Evolutionary conservation across 1,140 invertebrate species (phyloP).

Genomic region (Microplitis mediator): DNA sequence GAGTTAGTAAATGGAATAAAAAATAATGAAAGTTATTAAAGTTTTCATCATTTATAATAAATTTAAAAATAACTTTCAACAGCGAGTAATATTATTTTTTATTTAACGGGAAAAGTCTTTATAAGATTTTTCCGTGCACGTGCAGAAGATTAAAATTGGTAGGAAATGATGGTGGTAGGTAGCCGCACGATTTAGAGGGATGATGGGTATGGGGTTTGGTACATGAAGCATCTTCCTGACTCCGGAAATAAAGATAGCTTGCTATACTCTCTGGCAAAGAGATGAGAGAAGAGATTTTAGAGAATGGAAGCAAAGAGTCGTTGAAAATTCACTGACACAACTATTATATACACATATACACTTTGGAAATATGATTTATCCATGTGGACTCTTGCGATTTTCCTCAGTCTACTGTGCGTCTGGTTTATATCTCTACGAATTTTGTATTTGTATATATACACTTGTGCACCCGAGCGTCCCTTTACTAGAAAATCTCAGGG

Average conservation of each 20-base stretch:
- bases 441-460: neutral
- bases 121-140: constrained; percentile 28
- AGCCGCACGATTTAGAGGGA: neutral
- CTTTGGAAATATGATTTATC: constrained; percentile 18
- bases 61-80: too few relatives aligned
- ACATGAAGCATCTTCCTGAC: constrained; percentile 3
- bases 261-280: neutral
- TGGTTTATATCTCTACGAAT: neutral
- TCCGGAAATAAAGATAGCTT: constrained; percentile 44
- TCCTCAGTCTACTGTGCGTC: neutral
- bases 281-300: neutral
- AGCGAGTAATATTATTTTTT: neutral
- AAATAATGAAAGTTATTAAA: too few relatives aligned
- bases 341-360: neutral
- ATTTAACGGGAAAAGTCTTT: neutral
- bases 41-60: too few relatives aligned
- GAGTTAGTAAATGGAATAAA: too few relatives aligned
- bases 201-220: neutral
- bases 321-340: neutral
- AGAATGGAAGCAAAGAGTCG: neutral
- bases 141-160: constrained; percentile 36
- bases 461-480: neutral
- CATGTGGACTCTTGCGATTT: constrained; percentile 14
- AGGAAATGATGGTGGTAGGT: constrained; percentile 42
- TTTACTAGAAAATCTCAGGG: too few relatives aligned